A percentile compares a stretch with the other conserved stretches of the same genome.
These are phyloP conservation scores for Penaeus monodon DNA, from an alignment of 2,888 invertebrate species.

Conservation along the genomic window DNA sequence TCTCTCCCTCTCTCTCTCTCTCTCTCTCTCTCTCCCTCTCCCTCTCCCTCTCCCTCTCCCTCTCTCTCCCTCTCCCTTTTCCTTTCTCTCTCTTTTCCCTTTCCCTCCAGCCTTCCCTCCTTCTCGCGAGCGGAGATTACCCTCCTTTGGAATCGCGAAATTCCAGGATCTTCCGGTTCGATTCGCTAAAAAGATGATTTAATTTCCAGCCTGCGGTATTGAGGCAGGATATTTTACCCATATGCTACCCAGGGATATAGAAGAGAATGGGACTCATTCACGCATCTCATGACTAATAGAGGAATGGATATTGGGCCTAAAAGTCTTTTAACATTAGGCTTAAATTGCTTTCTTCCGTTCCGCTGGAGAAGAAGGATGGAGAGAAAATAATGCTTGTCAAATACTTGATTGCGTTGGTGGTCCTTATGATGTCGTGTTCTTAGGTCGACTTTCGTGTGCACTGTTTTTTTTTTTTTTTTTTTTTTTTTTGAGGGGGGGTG, in stretches of 20 bases:
- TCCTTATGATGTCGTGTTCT: constrained; percentile 26
- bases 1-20: not conserved
- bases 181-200: constrained; percentile 21
- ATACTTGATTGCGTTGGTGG: not conserved
- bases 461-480: not conserved
- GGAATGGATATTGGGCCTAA: constrained; percentile 35
- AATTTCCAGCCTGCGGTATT: constrained; percentile 42
- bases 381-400: no score
- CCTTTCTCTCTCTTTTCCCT: not conserved
- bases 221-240: constrained; percentile 45
- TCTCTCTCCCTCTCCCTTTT: not conserved
- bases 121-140: no score
- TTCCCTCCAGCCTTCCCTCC: no score
- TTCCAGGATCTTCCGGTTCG: no score
- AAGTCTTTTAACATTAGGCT: constrained; percentile 21
- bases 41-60: not conserved
- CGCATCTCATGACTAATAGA: constrained; percentile 1
- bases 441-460: constrained; percentile 23
- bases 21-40: not conserved
- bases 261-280: constrained; percentile 43
- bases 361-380: constrained; percentile 25
- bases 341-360: constrained; percentile 44
- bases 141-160: no score
- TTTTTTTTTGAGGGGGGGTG: not conserved
- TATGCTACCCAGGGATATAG: constrained; percentile 40